These are phyloP conservation scores for Peromyscus polionotus DNA, from an alignment of 2,113 vertebrate species.

Conservation along the genomic window DNA sequence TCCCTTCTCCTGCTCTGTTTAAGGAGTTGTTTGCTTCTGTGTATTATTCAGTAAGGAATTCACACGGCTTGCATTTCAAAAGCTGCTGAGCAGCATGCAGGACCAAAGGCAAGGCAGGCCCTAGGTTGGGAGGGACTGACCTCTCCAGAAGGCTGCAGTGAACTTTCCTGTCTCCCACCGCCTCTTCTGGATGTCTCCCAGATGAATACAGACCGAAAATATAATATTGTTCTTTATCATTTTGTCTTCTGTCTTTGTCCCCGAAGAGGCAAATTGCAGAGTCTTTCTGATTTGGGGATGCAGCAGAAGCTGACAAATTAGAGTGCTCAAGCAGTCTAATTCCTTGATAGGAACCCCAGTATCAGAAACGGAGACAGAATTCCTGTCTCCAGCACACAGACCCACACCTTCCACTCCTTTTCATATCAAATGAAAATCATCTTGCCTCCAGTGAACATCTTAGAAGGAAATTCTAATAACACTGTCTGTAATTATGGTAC, in stretches of 20 bases:
- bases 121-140: not conserved
- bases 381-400: not conserved
- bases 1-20: not conserved
- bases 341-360: not conserved
- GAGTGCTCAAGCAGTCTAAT: not conserved
- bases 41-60: slow-evolving; percentile 41
- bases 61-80: slow-evolving; percentile 64
- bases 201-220: not conserved
- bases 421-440: not conserved
- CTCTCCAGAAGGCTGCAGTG: not conserved
- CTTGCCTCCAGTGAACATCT: not conserved
- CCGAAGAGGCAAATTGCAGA: not conserved
- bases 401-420: not conserved
- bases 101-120: not conserved
- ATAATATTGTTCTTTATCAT: not conserved
- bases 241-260: not conserved
- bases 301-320: not conserved
- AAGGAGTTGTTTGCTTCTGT: slow-evolving; percentile 20
- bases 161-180: not conserved
- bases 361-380: not conserved
- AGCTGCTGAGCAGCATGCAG: not conserved
- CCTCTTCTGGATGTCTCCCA: not conserved
- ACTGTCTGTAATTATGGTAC: not conserved
- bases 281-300: not conserved
- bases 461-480: slow-evolving; percentile 19